Evolutionary conservation across 2,113 vertebrate genomes (phyloP), one percentile per base, ranked within the genome.

Genomic region (Acanthochromis polyacanthus): DNA sequence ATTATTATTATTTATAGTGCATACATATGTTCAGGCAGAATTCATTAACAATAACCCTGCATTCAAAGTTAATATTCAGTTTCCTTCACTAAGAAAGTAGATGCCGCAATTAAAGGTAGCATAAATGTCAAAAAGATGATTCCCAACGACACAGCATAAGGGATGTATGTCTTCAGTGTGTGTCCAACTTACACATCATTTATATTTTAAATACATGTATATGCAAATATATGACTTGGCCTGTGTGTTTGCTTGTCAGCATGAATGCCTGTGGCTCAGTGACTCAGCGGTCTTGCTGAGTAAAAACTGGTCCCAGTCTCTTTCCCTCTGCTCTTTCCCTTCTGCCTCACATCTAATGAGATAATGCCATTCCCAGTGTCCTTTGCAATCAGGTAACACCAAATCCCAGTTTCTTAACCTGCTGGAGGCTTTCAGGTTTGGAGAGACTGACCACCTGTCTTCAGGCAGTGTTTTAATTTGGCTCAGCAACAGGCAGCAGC

Each of bases 401-500:
- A 2, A 53, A 36, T 61, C 65, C 63, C 19, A 16, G 46, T 58
- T 69, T 67, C 69, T 23, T n/a, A 3, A 10, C 25, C 56, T 51
- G 22, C 48, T 71, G 3, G 0, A 45, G 22, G 19, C 25, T 59
- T 36, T 55, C 43, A 53, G 17, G 56, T 45, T 45, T 32, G 10
- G 32, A 55, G 11, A 38, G 45, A 28, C 20, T 2, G 36, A 14
- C 22, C 56, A 45, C 48, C 36, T 48, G 23, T 60, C 65, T 72
- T 32, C 8, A 0, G 22, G 32, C 56, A 17, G 50, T 57, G 3
- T 63, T 48, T 71, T 80, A 61, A 75, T 75, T 66, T 68, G 71
- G n/a, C 52, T 67, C 52, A 55, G 67, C 61, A 60, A 75, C 75
- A 72, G 74, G 74, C 69, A 60, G 74, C 48, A 32, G 70, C 28